Base-by-base conservation (phyloP, 2,888 invertebrate species). In the Dyspetes luteomarginatus region DNA sequence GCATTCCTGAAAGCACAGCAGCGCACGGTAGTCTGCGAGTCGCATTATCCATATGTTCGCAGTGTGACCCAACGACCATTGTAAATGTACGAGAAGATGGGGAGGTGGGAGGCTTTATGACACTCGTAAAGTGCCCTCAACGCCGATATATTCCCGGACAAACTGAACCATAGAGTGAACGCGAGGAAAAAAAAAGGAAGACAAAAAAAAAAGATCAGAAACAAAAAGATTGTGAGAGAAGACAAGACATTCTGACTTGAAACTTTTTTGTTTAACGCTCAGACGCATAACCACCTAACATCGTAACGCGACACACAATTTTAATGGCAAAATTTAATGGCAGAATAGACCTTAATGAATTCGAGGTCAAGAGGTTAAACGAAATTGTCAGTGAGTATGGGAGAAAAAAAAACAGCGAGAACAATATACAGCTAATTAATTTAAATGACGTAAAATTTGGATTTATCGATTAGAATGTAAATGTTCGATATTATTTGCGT, bases 71-170 rank as follows among this genome's bases (percentile, higher is more conserved):
- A 86, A 85, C 85, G 88, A 86, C 84, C 85, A 86, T 86, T 85
- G 87, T 84, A 87, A 89, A 85, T 86, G 85, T n/a, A n/a, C 15
- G 24, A n/a, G 12, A 7, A 9, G 9, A 24, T 0, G 52, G 1
- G 48, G 15, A 12, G 48, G 22, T n/a, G 17, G 24, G 26, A 9
- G 41, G 82, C 86, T 90, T 90, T 90, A 90, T 86, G 86, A 83
- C 76, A 85, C 82, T 90, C 89, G 88, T 89, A 89, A 90, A 90
- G 80, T 78, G 81, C 64, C 78, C 79, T 75, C 75, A 73, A 71
- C 76, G 80, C 73, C 80, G 73, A 82, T 79, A 81, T 82, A 73
- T 72, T 55, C 69, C 74, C 50, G 76, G 48, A 76, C 71, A 74
- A 48, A 74, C 56, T 26, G 64, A 74, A 74, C 62, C 62, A 24